phyloP scores from a whole-genome alignment of 2,888 invertebrate genomes.

The Cylloceria caligata region DNA sequence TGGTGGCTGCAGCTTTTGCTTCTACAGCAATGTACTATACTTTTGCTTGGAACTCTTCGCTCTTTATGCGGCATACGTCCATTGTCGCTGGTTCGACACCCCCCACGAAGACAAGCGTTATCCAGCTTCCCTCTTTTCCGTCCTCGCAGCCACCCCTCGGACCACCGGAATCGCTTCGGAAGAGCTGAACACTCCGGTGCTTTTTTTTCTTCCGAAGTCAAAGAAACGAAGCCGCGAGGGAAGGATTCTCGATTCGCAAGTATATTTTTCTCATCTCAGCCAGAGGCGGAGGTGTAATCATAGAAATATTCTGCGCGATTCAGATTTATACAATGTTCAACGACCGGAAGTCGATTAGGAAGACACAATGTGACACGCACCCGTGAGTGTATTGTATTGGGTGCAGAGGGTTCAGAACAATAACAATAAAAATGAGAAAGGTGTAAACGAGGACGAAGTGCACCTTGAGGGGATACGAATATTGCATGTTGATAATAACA shows the following conservation, averaged over 20 bases:
- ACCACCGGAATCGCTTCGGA: slow-evolving; percentile 46
- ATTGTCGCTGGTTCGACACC: slow-evolving; percentile 63
- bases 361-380: not conserved
- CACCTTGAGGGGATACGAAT: not conserved
- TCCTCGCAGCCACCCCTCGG: slow-evolving; percentile 49
- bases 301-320: slow-evolving; percentile 9
- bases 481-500: not conserved
- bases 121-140: slow-evolving; percentile 62
- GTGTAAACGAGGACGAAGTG: slow-evolving; percentile 24
- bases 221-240: slow-evolving; percentile 27
- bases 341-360: slow-evolving; percentile 55
- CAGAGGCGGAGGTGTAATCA: slow-evolving; percentile 23
- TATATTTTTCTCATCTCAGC: slow-evolving; percentile 15
- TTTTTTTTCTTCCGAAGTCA: slow-evolving; percentile 30
- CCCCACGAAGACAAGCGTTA: slow-evolving; percentile 63
- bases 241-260: too few relatives aligned
- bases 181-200: slow-evolving; percentile 15
- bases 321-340: slow-evolving; percentile 39
- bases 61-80: slow-evolving; percentile 58
- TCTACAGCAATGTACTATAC: slow-evolving; percentile 2
- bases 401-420: slow-evolving; percentile 30
- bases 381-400: slow-evolving; percentile 55
- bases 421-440: slow-evolving; percentile 60
- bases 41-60: slow-evolving; percentile 43
- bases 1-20: slow-evolving; percentile 21